Conservation (phyloP, 1,140 invertebrate species). For the Laupala kohalensis region DNA sequence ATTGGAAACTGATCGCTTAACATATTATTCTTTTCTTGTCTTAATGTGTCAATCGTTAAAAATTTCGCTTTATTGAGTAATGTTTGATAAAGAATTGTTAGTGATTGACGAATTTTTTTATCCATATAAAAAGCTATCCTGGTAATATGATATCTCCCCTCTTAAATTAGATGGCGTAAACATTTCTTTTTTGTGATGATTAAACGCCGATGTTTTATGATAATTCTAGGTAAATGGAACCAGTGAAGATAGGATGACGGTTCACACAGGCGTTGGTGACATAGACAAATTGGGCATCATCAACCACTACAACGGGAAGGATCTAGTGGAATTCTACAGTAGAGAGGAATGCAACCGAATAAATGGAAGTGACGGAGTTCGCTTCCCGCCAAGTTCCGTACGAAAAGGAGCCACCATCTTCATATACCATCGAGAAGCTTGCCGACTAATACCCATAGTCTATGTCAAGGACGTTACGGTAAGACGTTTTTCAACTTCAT, state of each 20-base stretch:
- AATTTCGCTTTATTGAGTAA: no score
- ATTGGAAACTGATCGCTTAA: no score
- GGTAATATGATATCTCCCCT: no score
- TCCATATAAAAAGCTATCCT: no score
- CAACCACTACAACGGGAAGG: slow-evolving; percentile 45
- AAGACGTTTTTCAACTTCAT: no score
- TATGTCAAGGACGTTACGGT: slow-evolving; percentile 30
- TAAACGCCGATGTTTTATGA: no score
- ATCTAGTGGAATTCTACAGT: slow-evolving; percentile 42
- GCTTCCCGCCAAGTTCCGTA: slow-evolving; percentile 53
- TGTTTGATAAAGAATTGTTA: no score
- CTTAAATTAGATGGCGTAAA: no score
- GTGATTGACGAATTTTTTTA: no score
- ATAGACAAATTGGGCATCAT: slow-evolving; percentile 47
- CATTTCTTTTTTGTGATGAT: no score
- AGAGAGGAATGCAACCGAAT: slow-evolving; percentile 60
- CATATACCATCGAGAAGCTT: slow-evolving; percentile 58
- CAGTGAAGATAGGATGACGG: slow-evolving; percentile 46
- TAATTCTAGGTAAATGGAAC: slow-evolving; percentile 60
- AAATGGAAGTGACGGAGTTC: slow-evolving; percentile 58
- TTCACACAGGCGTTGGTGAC: slow-evolving; percentile 50
- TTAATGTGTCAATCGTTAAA: no score
- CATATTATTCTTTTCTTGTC: no score
- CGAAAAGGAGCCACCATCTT: slow-evolving; percentile 37
- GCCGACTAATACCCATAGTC: slow-evolving; percentile 46